phyloP scores from a whole-genome alignment of 2,888 invertebrate species.

The Pterostichus niger region DNA sequence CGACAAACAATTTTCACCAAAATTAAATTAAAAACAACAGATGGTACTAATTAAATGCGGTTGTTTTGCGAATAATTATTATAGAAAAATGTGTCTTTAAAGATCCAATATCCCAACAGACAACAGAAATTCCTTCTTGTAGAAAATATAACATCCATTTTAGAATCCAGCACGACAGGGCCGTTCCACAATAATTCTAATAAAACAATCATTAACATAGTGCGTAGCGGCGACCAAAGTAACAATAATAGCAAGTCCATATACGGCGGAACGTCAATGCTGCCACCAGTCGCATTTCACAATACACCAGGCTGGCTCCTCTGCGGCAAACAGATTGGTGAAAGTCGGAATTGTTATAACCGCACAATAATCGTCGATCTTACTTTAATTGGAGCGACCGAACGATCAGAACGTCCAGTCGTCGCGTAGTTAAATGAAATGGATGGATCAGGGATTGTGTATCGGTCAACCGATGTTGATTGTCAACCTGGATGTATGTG shows the following conservation, averaged over 20 bases:
- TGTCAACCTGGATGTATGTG: slow-evolving; percentile 40
- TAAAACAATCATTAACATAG: slow-evolving; percentile 66
- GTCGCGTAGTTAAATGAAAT: slow-evolving; percentile 64
- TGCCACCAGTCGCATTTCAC: slow-evolving; percentile 54
- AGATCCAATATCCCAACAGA: background rate
- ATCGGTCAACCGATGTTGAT: slow-evolving; percentile 44
- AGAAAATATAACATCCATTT: slow-evolving; percentile 55
- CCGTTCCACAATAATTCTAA: slow-evolving; percentile 60
- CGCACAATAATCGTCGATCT: slow-evolving; percentile 77
- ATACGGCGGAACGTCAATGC: slow-evolving; percentile 69
- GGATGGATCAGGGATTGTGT: slow-evolving; percentile 56
- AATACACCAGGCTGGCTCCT: slow-evolving; percentile 39
- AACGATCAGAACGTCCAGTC: slow-evolving; percentile 34
- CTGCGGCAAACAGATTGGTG: slow-evolving; percentile 71
- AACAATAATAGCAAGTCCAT: slow-evolving; percentile 72
- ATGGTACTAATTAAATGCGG: too few species aligned
- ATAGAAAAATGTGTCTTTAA: too few species aligned
- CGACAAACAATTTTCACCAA: too few species aligned
- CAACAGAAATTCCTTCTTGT: slow-evolving; percentile 30
- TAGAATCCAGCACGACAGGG: slow-evolving; percentile 34
- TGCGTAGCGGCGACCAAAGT: slow-evolving; percentile 54
- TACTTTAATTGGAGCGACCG: slow-evolving; percentile 76
- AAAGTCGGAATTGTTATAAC: slow-evolving; percentile 75
- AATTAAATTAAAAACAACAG: too few species aligned
- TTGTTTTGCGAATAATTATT: too few species aligned